Evolutionary conservation across 2,888 invertebrate genomes (phyloP).

Genomic region (Bruchidius siliquastri): DNA sequence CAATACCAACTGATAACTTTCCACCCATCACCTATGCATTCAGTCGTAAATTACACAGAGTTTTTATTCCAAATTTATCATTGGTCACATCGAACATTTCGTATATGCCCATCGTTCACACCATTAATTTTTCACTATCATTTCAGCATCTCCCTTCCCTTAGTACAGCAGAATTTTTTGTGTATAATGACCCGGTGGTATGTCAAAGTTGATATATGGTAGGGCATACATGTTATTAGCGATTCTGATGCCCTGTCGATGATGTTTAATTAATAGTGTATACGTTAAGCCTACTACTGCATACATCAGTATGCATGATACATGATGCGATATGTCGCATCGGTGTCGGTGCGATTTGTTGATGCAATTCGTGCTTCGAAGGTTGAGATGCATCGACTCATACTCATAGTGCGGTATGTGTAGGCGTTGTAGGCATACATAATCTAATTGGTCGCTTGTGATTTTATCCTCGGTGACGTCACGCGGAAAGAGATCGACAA

Average conservation of each 20-base stretch:
- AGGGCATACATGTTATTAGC: background rate
- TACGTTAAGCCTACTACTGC: too few relatives aligned
- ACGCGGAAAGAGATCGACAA: too few relatives aligned
- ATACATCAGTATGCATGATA: too few relatives aligned
- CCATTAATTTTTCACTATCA: background rate
- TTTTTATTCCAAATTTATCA: background rate
- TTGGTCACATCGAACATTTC: background rate
- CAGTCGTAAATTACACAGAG: background rate
- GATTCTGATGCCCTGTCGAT: background rate
- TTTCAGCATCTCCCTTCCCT: background rate
- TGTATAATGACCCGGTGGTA: conserved; percentile 11
- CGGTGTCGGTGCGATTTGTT: too few relatives aligned
- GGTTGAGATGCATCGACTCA: too few relatives aligned
- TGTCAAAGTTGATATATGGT: conserved; percentile 12
- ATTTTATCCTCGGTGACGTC: too few relatives aligned
- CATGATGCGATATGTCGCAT: too few relatives aligned
- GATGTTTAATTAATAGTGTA: background rate
- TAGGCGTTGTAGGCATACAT: too few relatives aligned
- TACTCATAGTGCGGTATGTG: too few relatives aligned
- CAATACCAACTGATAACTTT: background rate
- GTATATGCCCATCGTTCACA: background rate
- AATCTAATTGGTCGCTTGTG: too few relatives aligned
- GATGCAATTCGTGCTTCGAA: too few relatives aligned
- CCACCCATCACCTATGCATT: background rate
- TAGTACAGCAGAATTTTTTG: background rate